A percentile compares a stretch with the other conserved stretches of the same genome.
Conservation (phyloP, 2,888 invertebrate species). For the Cartodere bifasciata region DNA sequence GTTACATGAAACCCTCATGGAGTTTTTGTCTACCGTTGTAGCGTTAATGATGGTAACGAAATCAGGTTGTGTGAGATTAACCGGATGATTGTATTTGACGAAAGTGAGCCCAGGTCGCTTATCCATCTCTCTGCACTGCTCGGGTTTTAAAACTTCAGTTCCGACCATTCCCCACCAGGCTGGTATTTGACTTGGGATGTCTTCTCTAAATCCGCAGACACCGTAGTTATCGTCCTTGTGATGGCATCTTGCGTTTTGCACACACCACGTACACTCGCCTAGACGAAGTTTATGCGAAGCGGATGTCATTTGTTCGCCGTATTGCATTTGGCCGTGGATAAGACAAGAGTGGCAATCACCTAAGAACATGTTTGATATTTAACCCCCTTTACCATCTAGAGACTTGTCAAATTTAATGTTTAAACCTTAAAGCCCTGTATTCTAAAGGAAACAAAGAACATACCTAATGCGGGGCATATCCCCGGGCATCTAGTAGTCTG, state of each 20-base stretch:
- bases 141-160: slow-evolving; percentile 43
- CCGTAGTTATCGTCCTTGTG: slow-evolving; percentile 74
- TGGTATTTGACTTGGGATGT: slow-evolving; percentile 66
- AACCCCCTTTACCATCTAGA: no score
- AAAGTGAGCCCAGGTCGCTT: slow-evolving; percentile 81
- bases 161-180: slow-evolving; percentile 89
- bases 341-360: slow-evolving; percentile 85
- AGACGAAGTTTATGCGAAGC: slow-evolving; percentile 67
- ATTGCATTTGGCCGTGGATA: slow-evolving; percentile 57
- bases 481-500: slow-evolving; percentile 76
- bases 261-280: slow-evolving; percentile 84
- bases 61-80: slow-evolving; percentile 80
- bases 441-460: no score
- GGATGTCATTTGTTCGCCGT: slow-evolving; percentile 35
- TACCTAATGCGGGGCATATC: slow-evolving; percentile 74
- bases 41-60: slow-evolving; percentile 76
- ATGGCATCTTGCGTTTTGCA: slow-evolving; percentile 83
- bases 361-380: no score
- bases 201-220: slow-evolving; percentile 65
- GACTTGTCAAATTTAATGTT: no score
- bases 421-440: no score
- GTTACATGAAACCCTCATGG: neutral
- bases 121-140: slow-evolving; percentile 66
- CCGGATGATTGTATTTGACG: slow-evolving; percentile 75
- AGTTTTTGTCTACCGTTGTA: slow-evolving; percentile 45